Conservation (phyloP, 2,797 vertebrate genomes). For the Parambassis ranga region DNA sequence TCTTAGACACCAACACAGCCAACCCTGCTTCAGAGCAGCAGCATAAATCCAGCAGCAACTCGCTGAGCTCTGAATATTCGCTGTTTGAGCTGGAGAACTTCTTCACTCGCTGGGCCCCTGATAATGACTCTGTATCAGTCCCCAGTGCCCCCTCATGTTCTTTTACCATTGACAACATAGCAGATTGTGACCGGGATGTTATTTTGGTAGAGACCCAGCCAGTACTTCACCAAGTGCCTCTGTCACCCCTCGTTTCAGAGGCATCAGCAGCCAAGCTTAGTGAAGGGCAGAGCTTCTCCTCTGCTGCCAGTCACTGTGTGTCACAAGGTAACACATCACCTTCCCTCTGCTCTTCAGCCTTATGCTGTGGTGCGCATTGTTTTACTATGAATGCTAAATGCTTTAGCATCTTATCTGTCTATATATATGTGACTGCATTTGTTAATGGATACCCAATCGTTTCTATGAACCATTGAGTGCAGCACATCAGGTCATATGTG, state of each 20-base stretch:
- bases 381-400: no score
- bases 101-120: conserved; percentile 70
- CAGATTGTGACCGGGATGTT: conserved; percentile 53
- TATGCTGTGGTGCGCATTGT: no score
- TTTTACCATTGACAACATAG: conserved; percentile 30
- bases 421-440: no score
- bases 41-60: conserved; percentile 7
- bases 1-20: conserved; percentile 43
- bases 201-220: conserved; percentile 48
- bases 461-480: no score
- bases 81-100: conserved; percentile 72
- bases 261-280: conserved; percentile 10
- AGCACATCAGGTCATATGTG: no score
- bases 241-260: background rate
- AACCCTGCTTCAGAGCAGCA: conserved; percentile 12
- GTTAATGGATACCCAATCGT: no score
- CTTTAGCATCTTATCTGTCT: background rate
- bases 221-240: background rate
- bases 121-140: conserved; percentile 19
- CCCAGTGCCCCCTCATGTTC: conserved; percentile 47
- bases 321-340: conserved; percentile 24
- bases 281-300: conserved; percentile 5
- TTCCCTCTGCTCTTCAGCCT: background rate
- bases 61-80: conserved; percentile 49
- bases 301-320: background rate